Base-by-base conservation (phyloP, 1,140 invertebrate species). In the Leptoteleia sp. region DNA sequence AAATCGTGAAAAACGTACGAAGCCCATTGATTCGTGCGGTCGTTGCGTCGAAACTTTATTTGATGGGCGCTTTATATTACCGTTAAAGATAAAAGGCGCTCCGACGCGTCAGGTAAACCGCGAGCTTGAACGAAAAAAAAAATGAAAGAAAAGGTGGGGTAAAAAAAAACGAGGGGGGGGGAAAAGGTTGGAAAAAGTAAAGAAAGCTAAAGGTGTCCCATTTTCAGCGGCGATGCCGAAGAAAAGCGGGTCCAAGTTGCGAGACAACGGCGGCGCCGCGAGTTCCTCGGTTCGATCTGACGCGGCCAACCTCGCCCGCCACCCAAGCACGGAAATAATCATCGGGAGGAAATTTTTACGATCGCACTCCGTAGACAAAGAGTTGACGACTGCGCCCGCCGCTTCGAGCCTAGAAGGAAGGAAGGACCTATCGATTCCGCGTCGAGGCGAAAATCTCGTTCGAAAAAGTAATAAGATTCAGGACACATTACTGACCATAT, bases 291-390 rank as follows among this genome's bases (percentile, higher is more conserved):
- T 55, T 37, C 70, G 40, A 67, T 38, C 71, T 65, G 55, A 54
- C 13, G 72, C 15, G 71, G 35, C 1, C 68, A 64, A 48, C 8
- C 12, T 67, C 11, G 19, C 31, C 11, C 27, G 43, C 52, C 50
- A 68, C 35, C 54, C 70, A 65, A 35, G 61, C 48, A 65, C 62
- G 59, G 64, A 73, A 78, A 81, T 64, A 81, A 81, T 59, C 79
- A 76, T 64, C 65, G 43, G 61, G 76, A 72, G 79, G 52, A 76
- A 76, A 64, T 82, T 81, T 50, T 70, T 82, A 54, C 62, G 76
- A 78, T 80, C 73, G 19, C 76, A 71, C 50, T 75, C 43, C 4
- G 50, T 71, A 54, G 82, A 82, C 72, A 81, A 81, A 76, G 77
- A 79, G 77, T 47, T 61, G 77, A 79, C 70, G 77, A 47, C 70